Conservation (phyloP, 1,140 invertebrate genomes). For the Drosophila rhopaloa region DNA sequence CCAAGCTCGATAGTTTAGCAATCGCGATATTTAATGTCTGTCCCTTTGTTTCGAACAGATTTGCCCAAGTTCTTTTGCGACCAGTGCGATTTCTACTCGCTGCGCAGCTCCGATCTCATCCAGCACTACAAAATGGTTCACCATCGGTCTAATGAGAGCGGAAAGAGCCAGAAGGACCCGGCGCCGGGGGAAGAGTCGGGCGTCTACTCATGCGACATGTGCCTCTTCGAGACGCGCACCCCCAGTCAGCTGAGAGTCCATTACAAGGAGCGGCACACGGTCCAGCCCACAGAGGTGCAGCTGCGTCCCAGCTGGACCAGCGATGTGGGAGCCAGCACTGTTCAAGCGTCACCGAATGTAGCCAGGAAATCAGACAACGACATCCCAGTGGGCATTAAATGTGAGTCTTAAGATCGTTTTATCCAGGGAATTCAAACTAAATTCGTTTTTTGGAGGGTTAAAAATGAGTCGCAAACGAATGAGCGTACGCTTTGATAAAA, state of each 20-base stretch:
- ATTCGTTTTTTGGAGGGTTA: constrained; percentile 5
- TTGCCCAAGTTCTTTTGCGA: constrained; percentile 79
- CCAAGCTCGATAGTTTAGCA: not conserved
- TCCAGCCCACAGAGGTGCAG: constrained; percentile 66
- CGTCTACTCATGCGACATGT: constrained; percentile 69
- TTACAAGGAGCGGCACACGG: constrained; percentile 57
- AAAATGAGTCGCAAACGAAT: constrained; percentile 24
- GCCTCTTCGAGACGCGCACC: constrained; percentile 65
- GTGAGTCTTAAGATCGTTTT: constrained; percentile 42
- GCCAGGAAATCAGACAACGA: constrained; percentile 4
- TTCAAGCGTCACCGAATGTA: not conserved
- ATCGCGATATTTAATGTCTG: not conserved
- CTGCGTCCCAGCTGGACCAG: constrained; percentile 61
- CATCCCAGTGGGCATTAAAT: constrained; percentile 61
- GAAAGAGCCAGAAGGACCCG: not conserved
- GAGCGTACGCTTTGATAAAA: no score
- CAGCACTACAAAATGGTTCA: constrained; percentile 67
- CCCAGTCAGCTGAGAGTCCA: constrained; percentile 44
- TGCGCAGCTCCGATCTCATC: constrained; percentile 70
- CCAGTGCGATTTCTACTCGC: constrained; percentile 67
- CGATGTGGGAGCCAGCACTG: not conserved
- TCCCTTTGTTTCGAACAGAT: constrained; percentile 42
- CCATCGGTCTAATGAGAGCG: constrained; percentile 20
- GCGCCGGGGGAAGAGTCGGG: constrained; percentile 9
- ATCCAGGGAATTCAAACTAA: not conserved